Evolutionary conservation across 1,140 invertebrate species (phyloP).

Genomic region (Drosophila sproati): DNA sequence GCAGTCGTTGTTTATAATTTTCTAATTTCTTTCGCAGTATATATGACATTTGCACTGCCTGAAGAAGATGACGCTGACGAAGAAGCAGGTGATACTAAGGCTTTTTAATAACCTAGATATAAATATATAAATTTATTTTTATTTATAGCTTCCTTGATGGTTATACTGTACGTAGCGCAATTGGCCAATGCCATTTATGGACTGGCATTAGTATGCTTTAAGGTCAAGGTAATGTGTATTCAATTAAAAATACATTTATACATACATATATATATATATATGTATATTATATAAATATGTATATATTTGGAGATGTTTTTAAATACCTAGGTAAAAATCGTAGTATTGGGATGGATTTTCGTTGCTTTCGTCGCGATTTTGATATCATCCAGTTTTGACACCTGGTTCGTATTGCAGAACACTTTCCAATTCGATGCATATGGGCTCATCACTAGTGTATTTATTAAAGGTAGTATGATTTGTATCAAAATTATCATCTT

Average conservation of each 20-base stretch:
- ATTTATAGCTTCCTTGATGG: neutral
- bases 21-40: no score
- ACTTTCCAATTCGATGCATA: conserved; percentile 7
- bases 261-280: neutral
- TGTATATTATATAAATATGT: neutral
- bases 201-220: conserved; percentile 14
- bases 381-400: conserved; percentile 2
- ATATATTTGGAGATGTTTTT: neutral
- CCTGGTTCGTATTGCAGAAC: neutral
- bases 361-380: neutral
- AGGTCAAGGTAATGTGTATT: conserved; percentile 24
- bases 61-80: neutral
- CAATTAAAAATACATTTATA: neutral
- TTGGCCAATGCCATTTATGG: conserved; percentile 29
- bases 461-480: conserved; percentile 18
- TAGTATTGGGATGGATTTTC: conserved; percentile 13
- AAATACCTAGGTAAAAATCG: neutral
- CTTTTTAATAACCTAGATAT: neutral
- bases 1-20: no score
- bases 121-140: neutral
- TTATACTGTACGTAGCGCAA: neutral
- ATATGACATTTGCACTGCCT: no score
- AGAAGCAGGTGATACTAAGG: neutral
- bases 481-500: neutral
- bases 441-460: conserved; percentile 25